Base-by-base conservation (phyloP, 1,140 invertebrate genomes). In the Phthorimaea operculella region DNA sequence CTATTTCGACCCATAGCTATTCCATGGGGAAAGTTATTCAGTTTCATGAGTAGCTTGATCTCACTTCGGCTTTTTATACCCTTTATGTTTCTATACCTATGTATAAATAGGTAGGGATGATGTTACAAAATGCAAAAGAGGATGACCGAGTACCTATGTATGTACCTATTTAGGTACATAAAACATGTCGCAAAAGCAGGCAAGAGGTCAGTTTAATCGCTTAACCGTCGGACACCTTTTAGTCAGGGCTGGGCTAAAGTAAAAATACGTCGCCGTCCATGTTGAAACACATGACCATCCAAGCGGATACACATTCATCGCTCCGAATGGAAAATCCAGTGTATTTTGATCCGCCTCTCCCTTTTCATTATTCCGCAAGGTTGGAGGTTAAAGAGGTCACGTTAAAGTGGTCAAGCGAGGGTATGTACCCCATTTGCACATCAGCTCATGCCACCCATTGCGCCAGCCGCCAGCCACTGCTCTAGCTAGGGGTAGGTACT, bases 241-340 rank as follows among this genome's bases (percentile, higher is more conserved):
- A 10, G 36, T 39, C 36, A 12, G 36, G 18, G 53, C 42, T 54
- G 48, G 53, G 28, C 47, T 9, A 10, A 34, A 34, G 52, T 58
- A 62, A 47, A 59, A 62, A 66, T 62, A 65, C 50, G 49, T 28
- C 18, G 17, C 17, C 60, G 51, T 54, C 58, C 64, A 66, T 62
- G 56, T 66, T 58, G 57, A 57, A 65, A 61, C 56, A 58, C 62
- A 51, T 36, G 52, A 49, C 47, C 58, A 58, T 57, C 33, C 64
- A 60, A 53, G 55, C 57, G 60, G 54, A 63, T 63, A 66, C 60
- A 63, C 64, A 62, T 55, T 60, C 36, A 47, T 47, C 36, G 36
- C 36, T 39, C n/a, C 36, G 36, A 14, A 6, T 47, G 16, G 11
- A 2, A n/a, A 9, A 15, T 16, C 44, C 44, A 47, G 16, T 16